Evolutionary conservation across 2,888 invertebrate species (phyloP).

Genomic region (Spicauda simplicius): DNA sequence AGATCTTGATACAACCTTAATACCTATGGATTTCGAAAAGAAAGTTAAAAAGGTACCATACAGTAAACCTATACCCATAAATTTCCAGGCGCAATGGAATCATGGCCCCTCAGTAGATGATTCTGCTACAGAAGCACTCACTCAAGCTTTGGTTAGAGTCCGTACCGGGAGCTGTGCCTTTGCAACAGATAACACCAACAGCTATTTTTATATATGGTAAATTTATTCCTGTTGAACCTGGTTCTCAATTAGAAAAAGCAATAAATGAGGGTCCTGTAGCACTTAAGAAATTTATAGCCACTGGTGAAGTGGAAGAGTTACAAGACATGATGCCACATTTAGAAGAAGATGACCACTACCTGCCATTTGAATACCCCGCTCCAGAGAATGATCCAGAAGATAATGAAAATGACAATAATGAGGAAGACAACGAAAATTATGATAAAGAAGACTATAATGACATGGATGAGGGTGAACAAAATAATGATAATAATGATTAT

Average conservation of each 20-base stretch:
- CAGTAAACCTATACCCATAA: slow-evolving; percentile 97
- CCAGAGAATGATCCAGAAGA: slow-evolving; percentile 59
- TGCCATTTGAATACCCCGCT: slow-evolving; percentile 76
- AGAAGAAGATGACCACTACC: slow-evolving; percentile 83
- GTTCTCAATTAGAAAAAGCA: slow-evolving; percentile 90
- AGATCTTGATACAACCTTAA: slow-evolving; percentile 89
- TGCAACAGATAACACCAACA: slow-evolving; percentile 91
- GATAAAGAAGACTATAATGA: slow-evolving; percentile 65
- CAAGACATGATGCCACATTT: slow-evolving; percentile 90
- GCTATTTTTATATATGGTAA: slow-evolving; percentile 94
- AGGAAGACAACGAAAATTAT: slow-evolving; percentile 61
- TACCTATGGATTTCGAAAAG: slow-evolving; percentile 88
- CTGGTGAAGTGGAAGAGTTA: slow-evolving; percentile 92
- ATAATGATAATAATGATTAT: slow-evolving; percentile 58
- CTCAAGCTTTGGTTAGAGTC: slow-evolving; percentile 90
- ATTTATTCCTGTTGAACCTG: slow-evolving; percentile 90
- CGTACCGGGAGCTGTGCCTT: slow-evolving; percentile 91
- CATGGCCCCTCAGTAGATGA: slow-evolving; percentile 87
- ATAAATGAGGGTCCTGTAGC: slow-evolving; percentile 91
- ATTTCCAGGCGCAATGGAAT: slow-evolving; percentile 99
- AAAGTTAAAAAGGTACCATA: slow-evolving; percentile 95
- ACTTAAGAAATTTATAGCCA: slow-evolving; percentile 90
- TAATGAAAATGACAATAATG: slow-evolving; percentile 58
- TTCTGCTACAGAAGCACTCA: slow-evolving; percentile 85
- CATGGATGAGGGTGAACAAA: slow-evolving; percentile 70